Conservation (phyloP, 2,797 vertebrate genomes). For the Phrynocephalus forsythii region DNA sequence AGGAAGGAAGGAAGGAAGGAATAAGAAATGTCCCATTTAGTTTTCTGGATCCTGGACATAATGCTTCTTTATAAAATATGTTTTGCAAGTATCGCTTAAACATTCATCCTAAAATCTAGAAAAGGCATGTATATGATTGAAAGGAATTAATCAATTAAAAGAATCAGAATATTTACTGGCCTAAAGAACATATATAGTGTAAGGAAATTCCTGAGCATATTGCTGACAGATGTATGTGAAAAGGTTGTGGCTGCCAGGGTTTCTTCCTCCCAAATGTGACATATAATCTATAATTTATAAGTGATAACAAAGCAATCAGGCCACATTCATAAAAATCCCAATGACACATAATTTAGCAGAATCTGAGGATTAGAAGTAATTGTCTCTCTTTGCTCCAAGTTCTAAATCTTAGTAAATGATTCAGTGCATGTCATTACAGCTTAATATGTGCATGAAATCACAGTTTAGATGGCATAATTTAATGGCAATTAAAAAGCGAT, state of each 20-base stretch:
- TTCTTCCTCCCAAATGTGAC: slow-evolving; percentile 56
- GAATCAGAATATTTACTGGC: slow-evolving; percentile 54
- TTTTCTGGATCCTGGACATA: not conserved
- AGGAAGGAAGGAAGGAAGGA: too few species aligned
- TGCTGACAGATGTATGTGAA: slow-evolving; percentile 65
- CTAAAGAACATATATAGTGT: slow-evolving; percentile 44
- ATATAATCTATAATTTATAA: slow-evolving; percentile 80
- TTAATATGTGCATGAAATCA: slow-evolving; percentile 98
- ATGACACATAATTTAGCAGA: slow-evolving; percentile 81
- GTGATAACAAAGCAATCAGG: slow-evolving; percentile 82
- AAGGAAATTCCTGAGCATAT: slow-evolving; percentile 62
- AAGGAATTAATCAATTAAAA: slow-evolving; percentile 44
- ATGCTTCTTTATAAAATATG: not conserved
- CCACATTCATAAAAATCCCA: slow-evolving; percentile 80
- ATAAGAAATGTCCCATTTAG: too few species aligned
- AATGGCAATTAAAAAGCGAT: slow-evolving; percentile 96
- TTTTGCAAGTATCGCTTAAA: slow-evolving; percentile 26
- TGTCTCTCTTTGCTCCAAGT: slow-evolving; percentile 86
- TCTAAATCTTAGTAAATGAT: slow-evolving; percentile 90
- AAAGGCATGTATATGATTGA: not conserved
- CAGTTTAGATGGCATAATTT: slow-evolving; percentile 95
- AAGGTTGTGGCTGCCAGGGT: slow-evolving; percentile 66
- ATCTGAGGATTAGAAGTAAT: slow-evolving; percentile 86
- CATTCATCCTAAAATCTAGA: slow-evolving; percentile 25
- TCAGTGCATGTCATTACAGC: slow-evolving; percentile 92